Evolutionary conservation across 2,888 invertebrate genomes (phyloP).

Genomic region (Drosophila stalkeri): DNA sequence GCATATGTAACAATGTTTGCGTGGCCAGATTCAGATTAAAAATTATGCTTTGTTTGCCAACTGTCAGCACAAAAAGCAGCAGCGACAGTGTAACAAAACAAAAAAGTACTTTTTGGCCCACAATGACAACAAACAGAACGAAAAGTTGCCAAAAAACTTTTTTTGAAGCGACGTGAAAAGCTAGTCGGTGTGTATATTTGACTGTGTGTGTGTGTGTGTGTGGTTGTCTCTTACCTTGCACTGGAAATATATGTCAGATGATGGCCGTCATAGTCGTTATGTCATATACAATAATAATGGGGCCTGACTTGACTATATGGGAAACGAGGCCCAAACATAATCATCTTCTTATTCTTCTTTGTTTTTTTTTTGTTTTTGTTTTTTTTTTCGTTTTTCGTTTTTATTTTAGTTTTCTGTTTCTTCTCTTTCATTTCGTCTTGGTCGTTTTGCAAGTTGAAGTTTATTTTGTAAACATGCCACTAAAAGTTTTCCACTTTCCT

Average conservation of each 20-base stretch:
- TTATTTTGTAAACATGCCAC: slow-evolving; percentile 81
- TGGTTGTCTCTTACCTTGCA: slow-evolving; percentile 59
- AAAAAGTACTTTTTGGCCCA: slow-evolving; percentile 45
- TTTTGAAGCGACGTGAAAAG: slow-evolving; percentile 11
- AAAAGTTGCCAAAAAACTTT: slow-evolving; percentile 66
- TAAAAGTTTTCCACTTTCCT: slow-evolving; percentile 80
- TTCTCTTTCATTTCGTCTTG: slow-evolving; percentile 19
- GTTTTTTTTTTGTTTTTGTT: slow-evolving; percentile 52
- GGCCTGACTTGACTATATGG: slow-evolving; percentile 26
- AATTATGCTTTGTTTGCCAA: slow-evolving; percentile 80
- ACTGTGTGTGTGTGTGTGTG: slow-evolving; percentile 2
- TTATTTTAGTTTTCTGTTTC: slow-evolving; percentile 46
- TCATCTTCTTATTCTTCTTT: slow-evolving; percentile 42
- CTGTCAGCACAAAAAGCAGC: slow-evolving; percentile 75
- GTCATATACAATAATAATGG: slow-evolving; percentile 49
- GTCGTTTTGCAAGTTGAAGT: slow-evolving; percentile 70
- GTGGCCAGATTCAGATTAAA: slow-evolving; percentile 75
- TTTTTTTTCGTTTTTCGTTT: slow-evolving; percentile 39
- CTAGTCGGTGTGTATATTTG: slow-evolving; percentile 5
- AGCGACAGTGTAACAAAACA: slow-evolving; percentile 43
- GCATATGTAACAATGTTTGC: slow-evolving; percentile 80
- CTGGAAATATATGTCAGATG: slow-evolving; percentile 71
- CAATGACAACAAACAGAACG: slow-evolving; percentile 75
- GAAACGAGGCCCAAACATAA: slow-evolving; percentile 52
- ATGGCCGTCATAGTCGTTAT: slow-evolving; percentile 56